Evolutionary conservation across 2,113 vertebrate genomes (phyloP).

Genomic region (Hippocampus guttulatus): DNA sequence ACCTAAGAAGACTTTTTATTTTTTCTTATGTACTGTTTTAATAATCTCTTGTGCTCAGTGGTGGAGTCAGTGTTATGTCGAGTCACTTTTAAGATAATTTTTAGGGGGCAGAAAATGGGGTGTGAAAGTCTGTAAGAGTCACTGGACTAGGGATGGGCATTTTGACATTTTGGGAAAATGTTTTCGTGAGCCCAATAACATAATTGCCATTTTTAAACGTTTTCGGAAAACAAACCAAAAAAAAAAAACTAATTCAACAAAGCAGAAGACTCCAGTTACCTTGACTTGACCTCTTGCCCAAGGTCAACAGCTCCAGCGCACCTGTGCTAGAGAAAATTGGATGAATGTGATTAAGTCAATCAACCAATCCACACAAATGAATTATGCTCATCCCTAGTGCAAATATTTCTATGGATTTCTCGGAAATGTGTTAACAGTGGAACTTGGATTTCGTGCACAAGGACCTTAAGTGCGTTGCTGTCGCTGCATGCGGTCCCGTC

Average conservation of each 20-base stretch:
- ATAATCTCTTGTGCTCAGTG: slow-evolving; percentile 32
- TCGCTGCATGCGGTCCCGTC: slow-evolving; percentile 53
- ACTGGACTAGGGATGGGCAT: neutral
- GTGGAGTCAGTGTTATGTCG: slow-evolving; percentile 18
- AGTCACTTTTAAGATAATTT: slow-evolving; percentile 28
- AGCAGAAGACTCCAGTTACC: no score
- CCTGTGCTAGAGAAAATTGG: neutral
- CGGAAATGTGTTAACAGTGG: slow-evolving; percentile 45
- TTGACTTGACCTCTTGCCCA: no score
- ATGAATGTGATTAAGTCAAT: slow-evolving; percentile 31
- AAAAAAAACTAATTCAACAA: no score
- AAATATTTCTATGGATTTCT: neutral
- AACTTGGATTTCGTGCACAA: slow-evolving; percentile 58
- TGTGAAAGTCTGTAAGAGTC: neutral
- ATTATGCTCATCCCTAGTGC: slow-evolving; percentile 21
- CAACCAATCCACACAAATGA: slow-evolving; percentile 39
- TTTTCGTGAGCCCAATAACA: no score
- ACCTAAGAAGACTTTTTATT: slow-evolving; percentile 62
- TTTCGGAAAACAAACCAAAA: no score
- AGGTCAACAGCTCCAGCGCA: no score
- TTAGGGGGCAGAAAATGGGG: neutral
- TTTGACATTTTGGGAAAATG: neutral
- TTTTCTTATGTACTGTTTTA: slow-evolving; percentile 35
- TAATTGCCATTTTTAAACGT: no score
- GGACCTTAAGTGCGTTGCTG: slow-evolving; percentile 57